Conservation (phyloP, 2,797 vertebrate genomes). For the Rhabdomys pumilio region DNA sequence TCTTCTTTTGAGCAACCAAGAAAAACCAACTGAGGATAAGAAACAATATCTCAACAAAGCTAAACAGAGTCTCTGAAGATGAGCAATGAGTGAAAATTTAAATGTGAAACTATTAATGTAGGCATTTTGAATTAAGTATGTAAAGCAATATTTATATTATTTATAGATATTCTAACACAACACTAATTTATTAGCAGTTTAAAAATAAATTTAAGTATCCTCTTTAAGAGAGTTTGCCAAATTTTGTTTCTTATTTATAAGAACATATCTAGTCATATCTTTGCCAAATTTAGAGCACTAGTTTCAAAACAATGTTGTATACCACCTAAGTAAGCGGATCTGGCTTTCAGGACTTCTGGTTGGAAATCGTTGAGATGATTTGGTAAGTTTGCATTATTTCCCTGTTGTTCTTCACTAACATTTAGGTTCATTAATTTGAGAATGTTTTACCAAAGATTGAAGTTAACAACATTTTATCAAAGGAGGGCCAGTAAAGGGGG, state of each 20-base stretch:
- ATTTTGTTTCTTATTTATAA: neutral
- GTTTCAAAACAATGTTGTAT: conserved; percentile 22
- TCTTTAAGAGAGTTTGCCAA: neutral
- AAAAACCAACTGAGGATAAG: conserved; percentile 43
- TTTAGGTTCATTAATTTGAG: conserved; percentile 38
- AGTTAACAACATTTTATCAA: neutral
- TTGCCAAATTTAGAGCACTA: neutral
- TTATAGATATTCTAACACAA: neutral
- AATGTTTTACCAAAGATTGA: neutral
- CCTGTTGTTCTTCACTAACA: neutral
- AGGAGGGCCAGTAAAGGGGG: neutral
- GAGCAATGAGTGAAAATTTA: conserved; percentile 44
- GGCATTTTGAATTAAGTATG: conserved; percentile 3
- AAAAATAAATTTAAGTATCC: conserved; percentile 40
- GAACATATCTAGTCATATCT: neutral
- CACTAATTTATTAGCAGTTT: neutral
- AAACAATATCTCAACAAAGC: conserved; percentile 39
- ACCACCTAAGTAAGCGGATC: neutral
- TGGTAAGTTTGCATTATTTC: neutral
- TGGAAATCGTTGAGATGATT: conserved; percentile 4
- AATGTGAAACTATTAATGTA: conserved; percentile 12
- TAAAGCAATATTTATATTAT: neutral
- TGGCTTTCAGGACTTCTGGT: conserved; percentile 3
- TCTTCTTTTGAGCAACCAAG: conserved; percentile 28
- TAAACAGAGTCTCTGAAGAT: conserved; percentile 32